Base-by-base conservation (phyloP, 1,140 invertebrate species). In the Oryzaephilus surinamensis region DNA sequence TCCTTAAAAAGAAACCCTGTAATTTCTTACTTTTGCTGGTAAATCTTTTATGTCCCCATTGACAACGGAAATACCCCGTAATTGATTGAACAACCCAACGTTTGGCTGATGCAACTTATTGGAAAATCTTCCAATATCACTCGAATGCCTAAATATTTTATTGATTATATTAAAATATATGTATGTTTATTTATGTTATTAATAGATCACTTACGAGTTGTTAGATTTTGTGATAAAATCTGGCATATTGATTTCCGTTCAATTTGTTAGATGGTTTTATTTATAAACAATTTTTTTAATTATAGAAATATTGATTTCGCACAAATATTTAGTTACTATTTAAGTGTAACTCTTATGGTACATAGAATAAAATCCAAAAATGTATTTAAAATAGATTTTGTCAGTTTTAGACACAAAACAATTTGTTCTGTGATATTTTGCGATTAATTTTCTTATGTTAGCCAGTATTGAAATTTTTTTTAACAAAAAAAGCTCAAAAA, bases 21-120 rank as follows among this genome's bases (percentile, higher is more conserved):
- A n/a, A n/a, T n/a, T n/a, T n/a, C n/a, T n/a, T n/a, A n/a, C 63
- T 52, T 73, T 71, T 6, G 65, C 60, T 0, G 70, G 57, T 1
- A 74, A 45, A 4, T 50, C 51, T 32, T 56, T 43, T 1, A 64
- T 29, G 37, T 60, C 39, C 18, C 63, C 63, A 43, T 57, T 43
- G 20, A 60, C 49, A 13, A 63, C 51, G 19, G 50, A 55, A 8
- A 60, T 50, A 15, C 61, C 59, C 34, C 61, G 38, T 2, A 63
- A 23, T 36, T 63, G 61, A 27, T 58, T 61, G 42, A 49, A 58
- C 14, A 56, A 39, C 6, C 53, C 54, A 12, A 54, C 47, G 42
- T 54, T 52, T 6, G 48, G 52, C 30, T 50, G 52, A 26, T 38
- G 29, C n/a, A n/a, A n/a, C n/a, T n/a, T n/a, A n/a, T n/a, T n/a